Percentiles rank a stretch among this genome's conserved stretches.
Conservation (phyloP, 2,797 vertebrate genomes). For the Pseudochirops cupreus region DNA sequence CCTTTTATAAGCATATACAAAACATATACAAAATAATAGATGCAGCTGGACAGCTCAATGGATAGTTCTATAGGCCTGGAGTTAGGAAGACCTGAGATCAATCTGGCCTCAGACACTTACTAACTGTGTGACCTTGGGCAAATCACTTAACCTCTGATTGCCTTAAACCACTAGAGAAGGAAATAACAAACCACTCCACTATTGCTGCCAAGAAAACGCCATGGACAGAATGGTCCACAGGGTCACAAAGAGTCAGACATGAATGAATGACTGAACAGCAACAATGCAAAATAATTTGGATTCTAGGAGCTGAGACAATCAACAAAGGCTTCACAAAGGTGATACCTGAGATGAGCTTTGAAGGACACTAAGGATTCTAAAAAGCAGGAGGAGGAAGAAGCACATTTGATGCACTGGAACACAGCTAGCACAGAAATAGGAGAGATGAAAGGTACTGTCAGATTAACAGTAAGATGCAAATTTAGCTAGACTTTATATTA, state of each 20-base stretch:
- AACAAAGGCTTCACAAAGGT: not conserved
- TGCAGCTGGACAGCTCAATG: not conserved
- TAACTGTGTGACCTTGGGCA: not conserved
- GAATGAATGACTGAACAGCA: not conserved
- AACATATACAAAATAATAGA: not conserved
- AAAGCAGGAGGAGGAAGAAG: not conserved
- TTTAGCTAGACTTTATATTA: not conserved
- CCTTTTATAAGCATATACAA: not conserved
- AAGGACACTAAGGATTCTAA: not conserved
- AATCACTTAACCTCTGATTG: not conserved
- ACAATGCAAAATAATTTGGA: not conserved
- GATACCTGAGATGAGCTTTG: not conserved
- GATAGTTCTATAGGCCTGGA: too few relatives aligned
- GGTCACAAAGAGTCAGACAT: not conserved
- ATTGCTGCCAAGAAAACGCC: not conserved
- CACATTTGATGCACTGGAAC: too few relatives aligned
- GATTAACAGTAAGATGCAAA: not conserved
- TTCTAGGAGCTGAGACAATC: not conserved
- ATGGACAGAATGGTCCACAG: not conserved
- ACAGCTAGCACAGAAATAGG: not conserved
- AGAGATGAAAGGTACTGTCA: not conserved
- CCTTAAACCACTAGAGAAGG: not conserved
- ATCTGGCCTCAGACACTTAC: not conserved
- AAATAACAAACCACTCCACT: not conserved
- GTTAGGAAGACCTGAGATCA: not conserved